These are phyloP conservation scores for Cinclus cinclus DNA, from an alignment of 2,113 vertebrate genomes.

Conservation along the genomic window DNA sequence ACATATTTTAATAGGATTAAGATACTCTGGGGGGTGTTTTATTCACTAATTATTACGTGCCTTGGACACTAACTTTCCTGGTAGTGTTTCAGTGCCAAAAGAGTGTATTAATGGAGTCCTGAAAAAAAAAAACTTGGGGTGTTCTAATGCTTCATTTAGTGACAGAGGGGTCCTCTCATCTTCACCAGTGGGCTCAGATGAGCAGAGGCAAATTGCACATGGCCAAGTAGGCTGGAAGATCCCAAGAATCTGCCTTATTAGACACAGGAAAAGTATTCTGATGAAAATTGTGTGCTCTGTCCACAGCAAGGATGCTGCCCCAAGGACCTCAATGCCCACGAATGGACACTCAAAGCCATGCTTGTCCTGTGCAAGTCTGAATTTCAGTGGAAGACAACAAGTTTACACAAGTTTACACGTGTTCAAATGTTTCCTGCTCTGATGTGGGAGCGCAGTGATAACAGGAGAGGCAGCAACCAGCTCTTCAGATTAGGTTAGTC, in stretches of 20 bases:
- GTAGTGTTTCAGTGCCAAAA: slow-evolving; percentile 3
- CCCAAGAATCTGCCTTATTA: neutral
- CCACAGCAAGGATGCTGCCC: neutral
- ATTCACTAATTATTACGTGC: neutral
- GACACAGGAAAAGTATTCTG: neutral
- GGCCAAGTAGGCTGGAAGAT: neutral
- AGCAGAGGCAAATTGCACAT: neutral
- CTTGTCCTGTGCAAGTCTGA: accelerated
- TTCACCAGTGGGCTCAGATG: neutral
- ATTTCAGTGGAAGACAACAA: neutral
- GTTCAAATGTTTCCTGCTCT: neutral
- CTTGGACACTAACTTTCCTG: neutral
- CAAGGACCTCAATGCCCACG: neutral
- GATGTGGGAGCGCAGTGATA: neutral
- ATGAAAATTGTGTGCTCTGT: neutral
- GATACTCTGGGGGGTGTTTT: neutral
- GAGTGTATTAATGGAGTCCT: neutral
- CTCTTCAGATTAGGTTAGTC: neutral
- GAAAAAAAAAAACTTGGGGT: too few relatives aligned
- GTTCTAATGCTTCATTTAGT: neutral
- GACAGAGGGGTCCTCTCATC: neutral
- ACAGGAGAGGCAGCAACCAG: neutral
- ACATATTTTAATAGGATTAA: slow-evolving; percentile 31
- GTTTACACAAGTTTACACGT: neutral
- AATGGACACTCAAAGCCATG: neutral